Conservation (phyloP, 2,797 vertebrate species). For the Myripristis jacobus region DNA sequence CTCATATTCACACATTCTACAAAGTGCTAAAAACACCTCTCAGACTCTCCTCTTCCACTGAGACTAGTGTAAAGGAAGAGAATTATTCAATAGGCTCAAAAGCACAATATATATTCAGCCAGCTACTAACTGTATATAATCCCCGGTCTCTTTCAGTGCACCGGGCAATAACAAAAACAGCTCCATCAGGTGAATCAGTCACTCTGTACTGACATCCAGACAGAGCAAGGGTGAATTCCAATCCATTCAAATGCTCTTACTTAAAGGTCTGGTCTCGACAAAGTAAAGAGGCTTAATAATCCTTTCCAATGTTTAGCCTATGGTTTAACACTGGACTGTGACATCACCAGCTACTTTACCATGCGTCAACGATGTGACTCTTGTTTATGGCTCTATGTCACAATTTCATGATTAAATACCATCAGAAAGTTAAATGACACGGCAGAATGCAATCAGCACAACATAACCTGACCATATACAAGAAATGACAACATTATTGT, state of each 20-base stretch:
- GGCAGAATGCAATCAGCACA: neutral
- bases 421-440: neutral
- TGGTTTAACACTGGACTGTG: conserved; percentile 34
- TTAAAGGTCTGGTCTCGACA: conserved; percentile 59
- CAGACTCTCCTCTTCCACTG: neutral
- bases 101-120: neutral
- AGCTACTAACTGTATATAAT: conserved; percentile 2
- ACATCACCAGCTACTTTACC: conserved; percentile 4
- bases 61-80: neutral
- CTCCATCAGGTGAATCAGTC: conserved; percentile 3
- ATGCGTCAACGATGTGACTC: neutral
- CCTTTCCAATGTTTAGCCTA: conserved; percentile 61
- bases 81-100: neutral
- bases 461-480: neutral
- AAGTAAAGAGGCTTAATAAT: conserved; percentile 76
- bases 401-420: neutral
- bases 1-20: conserved; percentile 43
- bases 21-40: conserved; percentile 45
- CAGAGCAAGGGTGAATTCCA: conserved; percentile 46
- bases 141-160: conserved; percentile 16
- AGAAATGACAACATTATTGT: neutral
- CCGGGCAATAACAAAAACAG: conserved; percentile 22
- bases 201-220: conserved; percentile 35
- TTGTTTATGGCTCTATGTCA: neutral
- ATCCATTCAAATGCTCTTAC: conserved; percentile 77